Base-by-base conservation (phyloP, 2,113 vertebrate genomes). In the Paraplagusia blochii region DNA sequence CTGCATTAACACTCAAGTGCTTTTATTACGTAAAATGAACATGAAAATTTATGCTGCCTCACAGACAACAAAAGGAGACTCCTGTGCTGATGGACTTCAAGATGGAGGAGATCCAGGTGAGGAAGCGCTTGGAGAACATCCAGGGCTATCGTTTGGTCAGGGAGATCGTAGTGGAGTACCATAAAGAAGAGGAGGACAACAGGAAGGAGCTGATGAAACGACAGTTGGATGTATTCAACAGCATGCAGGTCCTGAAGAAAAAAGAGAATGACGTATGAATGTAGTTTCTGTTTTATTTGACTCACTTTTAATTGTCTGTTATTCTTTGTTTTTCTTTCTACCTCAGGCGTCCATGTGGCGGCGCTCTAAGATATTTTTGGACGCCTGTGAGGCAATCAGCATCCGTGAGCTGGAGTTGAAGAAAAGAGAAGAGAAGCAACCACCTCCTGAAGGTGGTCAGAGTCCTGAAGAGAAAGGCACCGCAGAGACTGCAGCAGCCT, bases 91-190 rank as follows among this genome's bases (percentile, higher is more conserved):
- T 82, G 74, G 87, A 91, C 56, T 80, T 89, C 0, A 58, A 72
- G 8, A 36, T 88, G 8, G 91, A 81, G 63, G 89, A 91, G 53
- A 80, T 83, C 40, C 89, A 89, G 77, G 77, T 81, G 36, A 87
- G 69, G 54, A 29, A 66, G 35, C 91, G 85, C 54, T 71, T 74
- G 0, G 93, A 94, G 61, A 89, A 92, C 80, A 83, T 94, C 43
- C 92, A 92, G 53, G 73, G 51, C 44, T 97, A 92, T 69, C 90
- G 85, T 12, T 48, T 95, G 67, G 66, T 88, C 13, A 83, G 89
- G 46, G 73, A 77, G 9, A 74, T 79, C 6, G 16, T 88, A 50
- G 74, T 92, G 44, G 86, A 94, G 52, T 66, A 88, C 53, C 90
- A 86, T 44, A 66, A 89, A 44, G 66, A 82, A 38, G 86, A 93